Evolutionary conservation across 1,140 invertebrate genomes (phyloP).

Genomic region (Zaprionus vittiger): DNA sequence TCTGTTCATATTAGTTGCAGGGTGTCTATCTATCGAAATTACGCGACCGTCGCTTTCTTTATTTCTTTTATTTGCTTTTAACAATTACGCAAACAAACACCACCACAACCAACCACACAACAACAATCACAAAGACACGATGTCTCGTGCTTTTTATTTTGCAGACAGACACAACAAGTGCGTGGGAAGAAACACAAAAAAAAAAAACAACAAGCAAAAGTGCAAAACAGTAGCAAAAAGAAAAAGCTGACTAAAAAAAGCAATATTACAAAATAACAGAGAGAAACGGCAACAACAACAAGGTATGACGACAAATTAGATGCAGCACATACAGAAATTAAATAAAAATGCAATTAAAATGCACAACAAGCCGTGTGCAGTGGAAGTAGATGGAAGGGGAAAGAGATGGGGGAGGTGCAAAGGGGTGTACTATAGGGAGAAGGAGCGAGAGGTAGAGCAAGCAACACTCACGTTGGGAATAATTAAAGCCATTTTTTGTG

Average conservation of each 20-base stretch:
- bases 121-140: constrained; percentile 31
- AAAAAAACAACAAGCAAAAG: constrained; percentile 11
- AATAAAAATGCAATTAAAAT: constrained; percentile 82
- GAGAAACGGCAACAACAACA: background rate
- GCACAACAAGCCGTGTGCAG: constrained; percentile 57
- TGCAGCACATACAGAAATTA: constrained; percentile 73
- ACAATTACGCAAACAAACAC: constrained; percentile 77
- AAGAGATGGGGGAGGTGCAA: background rate
- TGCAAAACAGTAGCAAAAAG: constrained; percentile 38
- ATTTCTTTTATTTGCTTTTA: constrained; percentile 23
- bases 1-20: background rate
- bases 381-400: constrained; percentile 15
- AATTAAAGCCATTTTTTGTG: constrained; percentile 72
- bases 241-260: constrained; percentile 19
- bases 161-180: constrained; percentile 46
- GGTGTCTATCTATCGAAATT: background rate
- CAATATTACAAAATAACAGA: constrained; percentile 72
- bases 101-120: constrained; percentile 45
- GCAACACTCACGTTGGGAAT: constrained; percentile 65
- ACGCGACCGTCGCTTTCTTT: background rate
- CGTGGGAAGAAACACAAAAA: constrained; percentile 66
- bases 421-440: background rate
- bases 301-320: constrained; percentile 72
- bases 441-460: constrained; percentile 7
- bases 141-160: constrained; percentile 28